Conservation (phyloP, 2,888 invertebrate genomes). For the Drosophila bunnanda region DNA sequence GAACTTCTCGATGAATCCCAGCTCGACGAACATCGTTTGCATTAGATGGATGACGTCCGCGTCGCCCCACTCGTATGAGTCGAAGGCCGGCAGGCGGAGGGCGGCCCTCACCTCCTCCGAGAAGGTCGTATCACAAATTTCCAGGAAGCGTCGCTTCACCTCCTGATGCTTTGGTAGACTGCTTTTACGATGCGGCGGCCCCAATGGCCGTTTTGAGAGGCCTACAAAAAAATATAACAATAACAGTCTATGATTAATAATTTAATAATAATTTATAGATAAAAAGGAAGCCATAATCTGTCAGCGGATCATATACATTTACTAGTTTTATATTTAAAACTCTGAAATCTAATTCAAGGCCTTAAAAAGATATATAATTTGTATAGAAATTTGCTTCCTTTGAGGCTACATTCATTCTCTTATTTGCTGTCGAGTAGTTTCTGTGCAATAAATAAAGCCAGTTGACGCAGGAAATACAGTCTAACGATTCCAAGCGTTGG, state of each 20-base stretch:
- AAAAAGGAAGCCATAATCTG: background rate
- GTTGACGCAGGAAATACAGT: constrained; percentile 70
- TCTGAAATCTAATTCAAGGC: background rate
- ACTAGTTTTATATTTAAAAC: background rate
- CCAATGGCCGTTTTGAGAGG: constrained; percentile 84
- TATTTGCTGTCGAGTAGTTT: background rate
- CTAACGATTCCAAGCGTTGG: constrained; percentile 58
- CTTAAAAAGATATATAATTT: background rate
- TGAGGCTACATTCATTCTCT: too few relatives aligned
- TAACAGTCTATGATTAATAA: background rate
- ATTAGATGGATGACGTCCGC: constrained; percentile 91
- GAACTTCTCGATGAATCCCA: constrained; percentile 90
- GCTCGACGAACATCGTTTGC: constrained; percentile 92
- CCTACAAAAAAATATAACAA: constrained; percentile 66
- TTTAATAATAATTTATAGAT: background rate
- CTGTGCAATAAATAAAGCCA: constrained; percentile 74
- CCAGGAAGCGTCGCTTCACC: constrained; percentile 84
- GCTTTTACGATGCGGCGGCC: constrained; percentile 85
- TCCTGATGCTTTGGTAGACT: constrained; percentile 85
- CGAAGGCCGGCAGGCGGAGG: constrained; percentile 87
- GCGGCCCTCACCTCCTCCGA: constrained; percentile 85
- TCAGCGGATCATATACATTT: rapidly evolving
- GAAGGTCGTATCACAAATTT: constrained; percentile 85
- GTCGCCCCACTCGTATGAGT: constrained; percentile 93
- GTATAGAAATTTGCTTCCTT: background rate